Conservation (phyloP, 2,797 vertebrate species). For the Falco concolor region DNA sequence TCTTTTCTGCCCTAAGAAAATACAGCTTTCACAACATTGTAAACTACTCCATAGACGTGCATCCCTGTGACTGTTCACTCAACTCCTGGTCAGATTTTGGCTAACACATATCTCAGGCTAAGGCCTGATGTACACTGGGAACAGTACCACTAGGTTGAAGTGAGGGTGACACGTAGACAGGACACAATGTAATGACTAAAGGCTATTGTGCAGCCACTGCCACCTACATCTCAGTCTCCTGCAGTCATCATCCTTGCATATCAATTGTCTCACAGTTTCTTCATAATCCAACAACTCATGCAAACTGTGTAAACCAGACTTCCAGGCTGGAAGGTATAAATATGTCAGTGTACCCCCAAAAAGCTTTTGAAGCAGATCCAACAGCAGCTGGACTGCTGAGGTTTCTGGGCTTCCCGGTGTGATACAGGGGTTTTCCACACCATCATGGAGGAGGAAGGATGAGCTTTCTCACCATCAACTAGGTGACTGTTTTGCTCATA, state of each 20-base stretch:
- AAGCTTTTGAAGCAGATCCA: too few species aligned
- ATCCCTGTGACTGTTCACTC: not conserved
- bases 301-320: not conserved
- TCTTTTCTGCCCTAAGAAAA: not conserved
- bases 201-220: not conserved
- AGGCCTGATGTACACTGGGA: not conserved
- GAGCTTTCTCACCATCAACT: not conserved
- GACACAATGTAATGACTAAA: not conserved
- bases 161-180: fast-evolving
- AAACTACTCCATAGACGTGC: not conserved
- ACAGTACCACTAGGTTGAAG: not conserved
- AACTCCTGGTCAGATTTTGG: not conserved
- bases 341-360: too few species aligned
- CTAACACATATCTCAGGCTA: not conserved
- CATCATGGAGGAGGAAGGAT: not conserved
- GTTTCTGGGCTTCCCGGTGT: not conserved
- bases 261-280: not conserved
- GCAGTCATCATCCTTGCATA: not conserved
- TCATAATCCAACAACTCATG: not conserved
- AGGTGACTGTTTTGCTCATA: not conserved
- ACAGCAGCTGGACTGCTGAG: not conserved
- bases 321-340: not conserved
- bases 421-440: not conserved
- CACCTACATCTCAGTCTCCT: not conserved
- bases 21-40: not conserved